phyloP scores from a whole-genome alignment of 1,140 invertebrate species.

The Latrodectus geometricus region DNA sequence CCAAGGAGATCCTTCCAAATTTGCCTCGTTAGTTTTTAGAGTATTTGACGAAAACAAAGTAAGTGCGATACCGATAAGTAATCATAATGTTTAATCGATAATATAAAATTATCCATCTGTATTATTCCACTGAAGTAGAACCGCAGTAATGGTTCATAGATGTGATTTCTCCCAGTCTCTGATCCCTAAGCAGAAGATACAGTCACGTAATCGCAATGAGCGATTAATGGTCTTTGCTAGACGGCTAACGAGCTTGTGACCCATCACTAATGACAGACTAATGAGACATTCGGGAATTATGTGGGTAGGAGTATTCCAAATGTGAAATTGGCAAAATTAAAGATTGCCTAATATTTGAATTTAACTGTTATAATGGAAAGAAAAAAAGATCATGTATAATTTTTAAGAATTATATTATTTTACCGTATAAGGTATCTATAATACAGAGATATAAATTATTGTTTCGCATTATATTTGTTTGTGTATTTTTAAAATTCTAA shows the following conservation, averaged over 20 bases:
- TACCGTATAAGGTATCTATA: no score
- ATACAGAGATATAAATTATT: no score
- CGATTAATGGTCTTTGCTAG: slow-evolving; percentile 7
- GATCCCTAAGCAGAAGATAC: neutral
- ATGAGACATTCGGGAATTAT: neutral
- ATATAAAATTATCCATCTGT: no score
- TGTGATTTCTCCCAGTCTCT: neutral
- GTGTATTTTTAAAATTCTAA: no score
- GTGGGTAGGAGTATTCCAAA: no score
- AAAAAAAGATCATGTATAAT: no score
- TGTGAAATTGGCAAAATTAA: no score
- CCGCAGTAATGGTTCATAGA: neutral
- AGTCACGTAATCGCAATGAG: neutral
- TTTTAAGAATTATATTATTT: no score
- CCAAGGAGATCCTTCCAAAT: slow-evolving; percentile 97
- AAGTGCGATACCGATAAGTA: slow-evolving; percentile 70
- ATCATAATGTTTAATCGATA: neutral
- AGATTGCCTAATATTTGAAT: no score
- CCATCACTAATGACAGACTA: neutral
- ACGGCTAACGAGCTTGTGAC: slow-evolving; percentile 13
- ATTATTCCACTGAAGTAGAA: no score
- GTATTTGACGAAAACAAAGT: slow-evolving; percentile 99
- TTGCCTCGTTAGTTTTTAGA: slow-evolving; percentile 95
- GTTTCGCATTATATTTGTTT: no score
- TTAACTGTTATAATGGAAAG: no score